phyloP scores from a whole-genome alignment of 2,888 invertebrate species.

The Lasioglossum calceatum region DNA sequence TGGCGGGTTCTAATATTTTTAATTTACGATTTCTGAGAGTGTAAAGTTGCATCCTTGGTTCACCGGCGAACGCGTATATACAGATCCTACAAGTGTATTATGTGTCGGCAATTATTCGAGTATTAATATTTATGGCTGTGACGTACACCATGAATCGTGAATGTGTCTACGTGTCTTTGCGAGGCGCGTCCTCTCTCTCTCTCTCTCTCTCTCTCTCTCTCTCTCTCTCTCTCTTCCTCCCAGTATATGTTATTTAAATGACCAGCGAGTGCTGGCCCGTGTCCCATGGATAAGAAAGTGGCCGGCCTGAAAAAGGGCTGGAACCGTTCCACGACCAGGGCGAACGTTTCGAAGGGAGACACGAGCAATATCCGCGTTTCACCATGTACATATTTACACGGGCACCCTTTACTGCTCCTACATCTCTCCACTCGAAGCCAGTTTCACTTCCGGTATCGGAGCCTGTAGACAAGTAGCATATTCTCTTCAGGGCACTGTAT shows the following conservation, averaged over 20 bases:
- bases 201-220: not conserved
- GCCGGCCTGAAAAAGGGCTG: slow-evolving; percentile 5
- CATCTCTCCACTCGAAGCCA: not conserved
- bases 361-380: slow-evolving; percentile 32
- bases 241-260: slow-evolving; percentile 46
- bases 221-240: not conserved
- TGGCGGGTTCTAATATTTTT: too few relatives aligned
- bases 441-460: not conserved
- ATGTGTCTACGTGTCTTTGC: slow-evolving; percentile 33
- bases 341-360: slow-evolving; percentile 17
- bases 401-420: not conserved
- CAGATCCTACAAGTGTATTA: slow-evolving; percentile 18
- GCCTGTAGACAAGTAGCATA: slow-evolving; percentile 4
- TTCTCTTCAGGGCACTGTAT: not conserved
- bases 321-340: slow-evolving; percentile 5
- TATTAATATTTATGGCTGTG: slow-evolving; percentile 59
- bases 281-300: slow-evolving; percentile 37
- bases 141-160: slow-evolving; percentile 49
- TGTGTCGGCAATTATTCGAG: slow-evolving; percentile 27
- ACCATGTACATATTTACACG: slow-evolving; percentile 36
- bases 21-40: too few relatives aligned
- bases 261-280: slow-evolving; percentile 22
- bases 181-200: slow-evolving; percentile 26
- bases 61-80: slow-evolving; percentile 26
- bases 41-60: not conserved